Conservation (phyloP, 2,113 vertebrate species). For the Myodes glareolus region DNA sequence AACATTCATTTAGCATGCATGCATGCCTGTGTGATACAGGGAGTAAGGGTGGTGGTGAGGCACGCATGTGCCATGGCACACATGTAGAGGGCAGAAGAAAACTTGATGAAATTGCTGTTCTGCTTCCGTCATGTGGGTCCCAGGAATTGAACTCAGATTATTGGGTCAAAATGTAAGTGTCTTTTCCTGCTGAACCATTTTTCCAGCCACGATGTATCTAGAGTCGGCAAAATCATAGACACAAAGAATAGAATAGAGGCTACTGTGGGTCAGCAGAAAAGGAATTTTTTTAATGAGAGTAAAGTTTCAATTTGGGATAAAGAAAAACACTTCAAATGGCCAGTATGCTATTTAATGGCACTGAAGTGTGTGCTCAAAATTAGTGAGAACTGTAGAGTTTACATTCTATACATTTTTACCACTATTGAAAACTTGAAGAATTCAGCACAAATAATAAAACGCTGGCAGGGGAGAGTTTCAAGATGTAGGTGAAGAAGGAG, state of each 20-base stretch:
- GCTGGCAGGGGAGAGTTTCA: neutral
- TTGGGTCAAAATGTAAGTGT: neutral
- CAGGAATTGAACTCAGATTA: neutral
- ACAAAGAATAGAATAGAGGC: neutral
- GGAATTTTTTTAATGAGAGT: neutral
- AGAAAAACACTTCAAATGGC: neutral
- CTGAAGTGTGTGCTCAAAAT: neutral
- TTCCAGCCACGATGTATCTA: neutral
- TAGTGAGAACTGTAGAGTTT: neutral
- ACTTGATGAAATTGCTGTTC: neutral
- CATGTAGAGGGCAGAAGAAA: neutral
- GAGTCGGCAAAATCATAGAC: neutral
- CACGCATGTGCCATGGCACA: neutral
- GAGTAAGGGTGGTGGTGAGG: neutral
- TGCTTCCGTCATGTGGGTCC: neutral
- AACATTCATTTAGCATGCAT: neutral
- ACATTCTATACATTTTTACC: neutral
- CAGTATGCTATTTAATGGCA: neutral
- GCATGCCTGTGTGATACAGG: too few species aligned
- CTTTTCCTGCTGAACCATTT: neutral
- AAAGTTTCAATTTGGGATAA: neutral
- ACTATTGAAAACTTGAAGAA: neutral
- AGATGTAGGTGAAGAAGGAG: neutral
- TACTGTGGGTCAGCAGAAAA: neutral
- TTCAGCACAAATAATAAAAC: neutral